phyloP scores from a whole-genome alignment of 2,113 vertebrate species.

The Oncorhynchus nerka region DNA sequence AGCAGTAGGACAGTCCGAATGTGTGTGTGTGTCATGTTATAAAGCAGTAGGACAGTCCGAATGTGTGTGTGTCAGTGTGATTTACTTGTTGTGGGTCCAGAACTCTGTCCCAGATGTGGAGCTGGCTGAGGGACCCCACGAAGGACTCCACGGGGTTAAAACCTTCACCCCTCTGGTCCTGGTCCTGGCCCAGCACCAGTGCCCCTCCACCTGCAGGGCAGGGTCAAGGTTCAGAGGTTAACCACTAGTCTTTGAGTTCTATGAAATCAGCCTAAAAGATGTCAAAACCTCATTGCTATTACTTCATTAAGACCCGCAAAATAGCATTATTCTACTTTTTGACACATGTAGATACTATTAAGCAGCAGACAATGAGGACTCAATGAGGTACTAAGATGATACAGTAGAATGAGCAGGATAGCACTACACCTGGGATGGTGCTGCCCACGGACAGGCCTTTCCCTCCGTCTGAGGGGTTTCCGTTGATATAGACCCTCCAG shows the following conservation, averaged over 20 bases:
- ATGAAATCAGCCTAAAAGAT: no score
- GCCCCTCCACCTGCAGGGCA: conserved; percentile 84
- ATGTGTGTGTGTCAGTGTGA: conserved; percentile 2
- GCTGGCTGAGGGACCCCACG: conserved; percentile 93
- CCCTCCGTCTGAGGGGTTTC: conserved; percentile 89
- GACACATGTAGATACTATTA: no score
- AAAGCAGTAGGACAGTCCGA: no score
- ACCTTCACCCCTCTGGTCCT: conserved; percentile 93
- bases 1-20: no score
- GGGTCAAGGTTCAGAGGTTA: conserved; percentile 35
- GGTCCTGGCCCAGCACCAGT: conserved; percentile 93
- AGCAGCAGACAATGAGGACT: no score
- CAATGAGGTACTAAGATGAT: no score
- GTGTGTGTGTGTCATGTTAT: no score
- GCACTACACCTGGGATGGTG: conserved; percentile 87
- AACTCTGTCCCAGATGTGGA: conserved; percentile 95
- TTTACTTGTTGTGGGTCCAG: conserved; percentile 88
- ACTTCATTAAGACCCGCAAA: no score
- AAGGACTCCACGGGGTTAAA: conserved; percentile 98
- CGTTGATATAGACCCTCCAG: conserved; percentile 95
- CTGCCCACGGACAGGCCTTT: conserved; percentile 85
- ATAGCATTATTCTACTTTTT: no score
- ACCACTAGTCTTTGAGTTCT: background rate
- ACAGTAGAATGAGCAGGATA: conserved; percentile 23
- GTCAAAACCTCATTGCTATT: no score